A percentile compares a stretch with the other conserved stretches of the same genome.
These are phyloP conservation scores for Lepidochrysops patricia DNA, from an alignment of 2,888 invertebrate genomes.

Conservation along the genomic window DNA sequence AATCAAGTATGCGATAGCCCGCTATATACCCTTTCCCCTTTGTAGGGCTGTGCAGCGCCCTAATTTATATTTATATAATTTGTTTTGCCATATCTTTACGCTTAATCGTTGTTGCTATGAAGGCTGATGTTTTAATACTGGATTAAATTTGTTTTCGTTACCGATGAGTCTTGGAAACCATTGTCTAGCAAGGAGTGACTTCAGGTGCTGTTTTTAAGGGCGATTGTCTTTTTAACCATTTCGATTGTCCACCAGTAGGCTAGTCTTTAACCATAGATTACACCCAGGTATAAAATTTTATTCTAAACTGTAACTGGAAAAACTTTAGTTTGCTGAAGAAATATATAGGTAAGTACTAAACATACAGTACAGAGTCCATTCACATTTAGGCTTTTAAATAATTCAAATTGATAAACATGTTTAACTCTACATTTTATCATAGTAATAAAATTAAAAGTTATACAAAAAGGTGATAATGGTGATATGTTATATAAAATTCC, in stretches of 20 bases:
- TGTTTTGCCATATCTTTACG: constrained; percentile 9
- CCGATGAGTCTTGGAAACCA: no score
- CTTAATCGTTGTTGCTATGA: not conserved
- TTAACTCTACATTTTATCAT: not conserved
- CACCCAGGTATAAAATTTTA: no score
- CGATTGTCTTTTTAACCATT: no score
- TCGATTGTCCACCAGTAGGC: no score
- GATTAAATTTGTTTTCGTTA: not conserved
- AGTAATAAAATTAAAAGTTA: not conserved
- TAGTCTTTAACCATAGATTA: no score
- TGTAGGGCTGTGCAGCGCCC: constrained; percentile 27
- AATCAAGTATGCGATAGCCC: constrained; percentile 71
- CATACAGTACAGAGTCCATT: no score
- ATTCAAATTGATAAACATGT: not conserved
- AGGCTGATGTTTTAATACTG: not conserved
- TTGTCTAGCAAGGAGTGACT: no score
- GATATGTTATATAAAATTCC: not conserved
- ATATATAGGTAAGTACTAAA: no score
- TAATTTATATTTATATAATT: constrained; percentile 12
- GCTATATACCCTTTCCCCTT: constrained; percentile 39
- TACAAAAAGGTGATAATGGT: not conserved
- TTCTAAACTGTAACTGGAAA: no score
- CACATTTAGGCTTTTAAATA: not conserved
- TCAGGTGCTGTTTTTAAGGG: no score
- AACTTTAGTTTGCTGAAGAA: no score